phyloP scores from a whole-genome alignment of 2,888 invertebrate species.

The Machimus rusticus region DNA sequence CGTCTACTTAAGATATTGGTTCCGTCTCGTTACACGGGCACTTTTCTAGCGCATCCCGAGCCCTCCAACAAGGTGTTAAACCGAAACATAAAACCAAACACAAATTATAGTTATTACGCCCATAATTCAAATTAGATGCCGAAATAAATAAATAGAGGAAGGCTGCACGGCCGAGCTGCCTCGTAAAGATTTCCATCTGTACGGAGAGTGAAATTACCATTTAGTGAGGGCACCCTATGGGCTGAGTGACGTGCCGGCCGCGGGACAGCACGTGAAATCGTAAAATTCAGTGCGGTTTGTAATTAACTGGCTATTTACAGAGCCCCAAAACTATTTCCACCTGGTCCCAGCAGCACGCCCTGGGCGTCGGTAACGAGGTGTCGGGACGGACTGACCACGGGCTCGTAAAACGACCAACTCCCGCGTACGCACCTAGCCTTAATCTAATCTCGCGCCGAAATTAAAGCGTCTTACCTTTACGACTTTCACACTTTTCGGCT shows the following conservation, averaged over 20 bases:
- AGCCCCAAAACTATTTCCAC: conserved; percentile 25
- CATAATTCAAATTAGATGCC: conserved; percentile 47
- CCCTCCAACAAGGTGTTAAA: conserved; percentile 46
- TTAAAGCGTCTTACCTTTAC: not conserved
- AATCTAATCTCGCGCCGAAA: not conserved
- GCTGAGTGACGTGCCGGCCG: not conserved
- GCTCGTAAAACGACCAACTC: not conserved
- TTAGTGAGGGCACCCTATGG: conserved; percentile 34
- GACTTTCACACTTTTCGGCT: conserved; percentile 36
- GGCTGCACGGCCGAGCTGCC: not conserved
- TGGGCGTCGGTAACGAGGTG: not conserved
- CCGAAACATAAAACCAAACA: conserved; percentile 47
- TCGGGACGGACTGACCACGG: not conserved
- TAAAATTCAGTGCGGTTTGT: conserved; percentile 17
- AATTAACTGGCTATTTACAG: conserved; percentile 43
- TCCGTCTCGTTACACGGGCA: conserved; percentile 7
- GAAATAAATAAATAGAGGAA: conserved; percentile 44
- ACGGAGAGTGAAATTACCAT: conserved; percentile 43
- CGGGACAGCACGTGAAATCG: conserved; percentile 1
- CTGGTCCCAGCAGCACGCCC: conserved; percentile 12
- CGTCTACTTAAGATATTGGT: conserved; percentile 23
- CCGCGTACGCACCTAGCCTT: not conserved
- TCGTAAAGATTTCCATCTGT: conserved; percentile 42
- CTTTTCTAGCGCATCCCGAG: not conserved
- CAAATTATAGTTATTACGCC: conserved; percentile 46